These are phyloP conservation scores for Ericerus pela DNA, from an alignment of 1,140 invertebrate species.

Conservation along the genomic window DNA sequence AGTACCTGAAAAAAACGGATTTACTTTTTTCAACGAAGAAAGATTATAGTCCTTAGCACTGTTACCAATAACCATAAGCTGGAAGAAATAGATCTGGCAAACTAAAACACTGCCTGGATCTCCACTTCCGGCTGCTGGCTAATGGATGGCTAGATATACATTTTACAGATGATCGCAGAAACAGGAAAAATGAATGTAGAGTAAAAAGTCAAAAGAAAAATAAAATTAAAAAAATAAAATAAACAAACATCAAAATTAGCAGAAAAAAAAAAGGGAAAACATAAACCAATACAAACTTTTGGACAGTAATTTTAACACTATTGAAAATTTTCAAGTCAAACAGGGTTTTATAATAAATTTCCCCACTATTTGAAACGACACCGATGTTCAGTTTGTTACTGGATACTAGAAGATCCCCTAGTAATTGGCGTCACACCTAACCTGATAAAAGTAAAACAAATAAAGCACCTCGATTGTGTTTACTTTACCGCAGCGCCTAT, in stretches of 20 bases:
- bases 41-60: too few species aligned
- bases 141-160: too few species aligned
- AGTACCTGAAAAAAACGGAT: too few species aligned
- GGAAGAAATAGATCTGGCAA: constrained; percentile 52
- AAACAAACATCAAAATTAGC: too few species aligned
- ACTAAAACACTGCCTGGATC: constrained; percentile 34
- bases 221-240: too few species aligned
- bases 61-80: constrained; percentile 36
- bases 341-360: background rate
- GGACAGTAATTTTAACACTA: too few species aligned
- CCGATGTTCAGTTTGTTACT: background rate
- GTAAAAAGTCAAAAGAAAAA: too few species aligned
- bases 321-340: background rate
- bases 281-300: too few species aligned
- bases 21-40: too few species aligned
- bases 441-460: constrained; percentile 7
- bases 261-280: too few species aligned
- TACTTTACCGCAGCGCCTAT: constrained; percentile 2
- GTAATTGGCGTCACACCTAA: constrained; percentile 9
- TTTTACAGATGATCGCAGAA: too few species aligned
- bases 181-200: too few species aligned
- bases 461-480: constrained; percentile 7
- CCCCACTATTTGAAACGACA: background rate
- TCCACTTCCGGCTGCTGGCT: constrained; percentile 38
- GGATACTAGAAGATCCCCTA: background rate